Conservation (phyloP, 2,113 vertebrate species). For the Tichodroma muraria region DNA sequence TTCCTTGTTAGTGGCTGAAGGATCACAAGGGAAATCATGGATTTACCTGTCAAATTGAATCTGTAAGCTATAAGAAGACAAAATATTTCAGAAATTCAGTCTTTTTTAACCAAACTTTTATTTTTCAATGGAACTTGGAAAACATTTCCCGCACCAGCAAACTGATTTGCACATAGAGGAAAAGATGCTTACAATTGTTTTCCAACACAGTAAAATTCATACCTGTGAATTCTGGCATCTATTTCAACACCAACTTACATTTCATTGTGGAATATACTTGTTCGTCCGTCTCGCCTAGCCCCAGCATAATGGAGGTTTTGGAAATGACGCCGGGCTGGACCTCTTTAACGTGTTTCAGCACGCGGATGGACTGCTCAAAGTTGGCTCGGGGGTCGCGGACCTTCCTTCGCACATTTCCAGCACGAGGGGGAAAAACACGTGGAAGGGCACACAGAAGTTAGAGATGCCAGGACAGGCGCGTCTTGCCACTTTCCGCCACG, state of each 20-base stretch:
- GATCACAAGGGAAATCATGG: not conserved
- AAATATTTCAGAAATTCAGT: not conserved
- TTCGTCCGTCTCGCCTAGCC: conserved; percentile 87
- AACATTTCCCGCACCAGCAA: not conserved
- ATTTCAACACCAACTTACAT: conserved; percentile 62
- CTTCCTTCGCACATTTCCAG: conserved; percentile 64
- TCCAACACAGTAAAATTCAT: not conserved
- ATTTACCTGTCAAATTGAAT: not conserved
- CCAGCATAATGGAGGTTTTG: conserved; percentile 97
- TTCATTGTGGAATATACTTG: conserved; percentile 82
- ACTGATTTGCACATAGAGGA: not conserved
- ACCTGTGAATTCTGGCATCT: not conserved
- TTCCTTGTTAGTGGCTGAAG: not conserved
- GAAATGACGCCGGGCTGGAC: conserved; percentile 80
- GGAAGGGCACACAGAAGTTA: not conserved
- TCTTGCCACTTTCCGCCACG: rapidly evolving
- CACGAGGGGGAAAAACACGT: not conserved
- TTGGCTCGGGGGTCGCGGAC: conserved; percentile 91
- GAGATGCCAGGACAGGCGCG: rapidly evolving
- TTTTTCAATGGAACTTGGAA: not conserved
- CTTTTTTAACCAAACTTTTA: not conserved
- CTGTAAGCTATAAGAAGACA: not conserved
- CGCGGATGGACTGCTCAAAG: conserved; percentile 85
- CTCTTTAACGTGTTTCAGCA: conserved; percentile 85
- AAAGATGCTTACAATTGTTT: not conserved